Evolutionary conservation across 2,888 invertebrate genomes (phyloP).

Genomic region (Flexamia atlantica): DNA sequence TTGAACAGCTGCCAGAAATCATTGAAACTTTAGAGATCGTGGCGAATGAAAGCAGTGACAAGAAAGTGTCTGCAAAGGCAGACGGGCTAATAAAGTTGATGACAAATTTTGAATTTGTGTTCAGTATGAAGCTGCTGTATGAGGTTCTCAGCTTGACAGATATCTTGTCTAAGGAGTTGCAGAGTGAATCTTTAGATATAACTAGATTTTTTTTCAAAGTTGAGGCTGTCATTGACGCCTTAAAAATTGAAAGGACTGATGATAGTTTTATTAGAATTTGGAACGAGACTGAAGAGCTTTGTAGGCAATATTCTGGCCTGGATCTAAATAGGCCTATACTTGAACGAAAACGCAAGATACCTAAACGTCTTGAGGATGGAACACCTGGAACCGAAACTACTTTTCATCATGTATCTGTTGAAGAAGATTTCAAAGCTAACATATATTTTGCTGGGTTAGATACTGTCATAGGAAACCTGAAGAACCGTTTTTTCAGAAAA

Average conservation of each 20-base stretch:
- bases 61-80: no score
- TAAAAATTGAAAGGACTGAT: neutral
- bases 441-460: conserved; percentile 5
- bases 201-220: no score
- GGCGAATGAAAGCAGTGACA: no score
- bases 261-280: neutral
- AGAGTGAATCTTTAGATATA: no score
- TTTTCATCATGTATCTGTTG: conserved; percentile 18
- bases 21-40: no score
- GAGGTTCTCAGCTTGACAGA: no score
- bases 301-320: neutral
- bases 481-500: conserved; percentile 19
- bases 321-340: neutral
- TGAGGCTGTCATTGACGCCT: neutral
- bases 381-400: neutral
- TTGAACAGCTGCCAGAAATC: no score
- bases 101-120: no score
- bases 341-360: conserved; percentile 7
- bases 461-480: neutral
- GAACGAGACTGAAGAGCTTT: conserved; percentile 19
- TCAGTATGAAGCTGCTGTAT: no score
- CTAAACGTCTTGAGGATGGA: conserved; percentile 27
- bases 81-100: no score
- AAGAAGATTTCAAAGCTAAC: conserved; percentile 15
- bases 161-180: no score